A percentile compares a stretch with the other conserved stretches of the same genome.
phyloP scores from a whole-genome alignment of 2,888 invertebrate species.

The Lepidocyrtinus sp. region DNA sequence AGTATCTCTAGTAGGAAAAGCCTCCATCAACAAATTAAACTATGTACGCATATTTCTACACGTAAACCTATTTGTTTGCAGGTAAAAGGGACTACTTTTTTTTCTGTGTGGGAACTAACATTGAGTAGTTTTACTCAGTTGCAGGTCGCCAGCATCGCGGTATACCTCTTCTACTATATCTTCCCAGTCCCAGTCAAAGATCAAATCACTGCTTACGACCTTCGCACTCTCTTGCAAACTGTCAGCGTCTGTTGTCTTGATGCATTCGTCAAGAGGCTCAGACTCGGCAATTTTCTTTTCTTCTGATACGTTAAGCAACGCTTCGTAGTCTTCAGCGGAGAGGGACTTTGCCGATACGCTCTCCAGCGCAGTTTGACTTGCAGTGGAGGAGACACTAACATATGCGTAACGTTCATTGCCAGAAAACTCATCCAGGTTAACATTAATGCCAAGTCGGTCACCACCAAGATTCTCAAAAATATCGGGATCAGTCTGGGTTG shows the following conservation, averaged over 20 bases:
- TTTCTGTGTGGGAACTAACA: neutral
- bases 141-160: constrained; percentile 20
- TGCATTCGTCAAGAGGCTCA: constrained; percentile 19
- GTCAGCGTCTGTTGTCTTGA: constrained; percentile 13
- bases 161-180: constrained; percentile 51
- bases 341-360: constrained; percentile 33
- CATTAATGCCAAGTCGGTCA: constrained; percentile 33
- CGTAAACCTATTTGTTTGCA: neutral
- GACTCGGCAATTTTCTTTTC: neutral
- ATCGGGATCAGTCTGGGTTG: constrained; percentile 53
- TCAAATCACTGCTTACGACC: constrained; percentile 20
- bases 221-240: neutral
- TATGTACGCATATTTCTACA: neutral
- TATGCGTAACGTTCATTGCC: constrained; percentile 3
- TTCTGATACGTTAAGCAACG: constrained; percentile 31
- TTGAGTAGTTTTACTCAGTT: neutral
- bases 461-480: constrained; percentile 35
- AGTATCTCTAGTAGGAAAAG: neutral
- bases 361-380: constrained; percentile 53
- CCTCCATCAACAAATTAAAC: neutral
- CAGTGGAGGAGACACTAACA: constrained; percentile 56
- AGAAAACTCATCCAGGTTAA: constrained; percentile 30
- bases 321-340: constrained; percentile 54
- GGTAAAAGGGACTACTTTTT: neutral
- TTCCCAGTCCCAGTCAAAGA: constrained; percentile 56